A percentile compares a stretch with the other conserved stretches of the same genome.
Conservation (phyloP, 1,140 invertebrate genomes). For the Maniola jurtina region DNA sequence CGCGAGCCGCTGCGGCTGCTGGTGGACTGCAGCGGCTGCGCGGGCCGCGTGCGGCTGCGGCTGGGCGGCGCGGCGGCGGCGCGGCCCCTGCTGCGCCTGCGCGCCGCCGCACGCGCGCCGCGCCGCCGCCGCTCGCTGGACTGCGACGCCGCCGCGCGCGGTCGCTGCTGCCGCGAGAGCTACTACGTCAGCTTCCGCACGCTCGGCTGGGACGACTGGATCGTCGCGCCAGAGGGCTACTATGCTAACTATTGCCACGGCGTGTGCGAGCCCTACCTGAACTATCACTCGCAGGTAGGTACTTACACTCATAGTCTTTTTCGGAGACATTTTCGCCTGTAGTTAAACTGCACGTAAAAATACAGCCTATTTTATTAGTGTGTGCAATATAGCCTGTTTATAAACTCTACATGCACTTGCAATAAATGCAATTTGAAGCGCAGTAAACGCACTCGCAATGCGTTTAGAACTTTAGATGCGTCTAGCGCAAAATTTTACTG, state of each 20-base stretch:
- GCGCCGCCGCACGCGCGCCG: conserved; percentile 83
- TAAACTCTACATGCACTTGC: too few relatives aligned
- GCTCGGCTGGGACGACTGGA: conserved; percentile 97
- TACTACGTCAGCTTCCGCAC: conserved; percentile 95
- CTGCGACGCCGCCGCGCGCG: conserved; percentile 86
- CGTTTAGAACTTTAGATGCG: too few relatives aligned
- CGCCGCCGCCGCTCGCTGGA: conserved; percentile 89
- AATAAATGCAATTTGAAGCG: too few relatives aligned
- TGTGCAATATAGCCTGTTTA: too few relatives aligned
- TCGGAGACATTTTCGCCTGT: too few relatives aligned
- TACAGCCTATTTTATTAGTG: too few relatives aligned
- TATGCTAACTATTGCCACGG: conserved; percentile 97
- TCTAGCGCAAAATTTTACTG: too few relatives aligned
- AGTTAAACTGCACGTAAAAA: too few relatives aligned
- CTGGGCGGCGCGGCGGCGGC: conserved; percentile 79
- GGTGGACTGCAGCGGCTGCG: conserved; percentile 91
- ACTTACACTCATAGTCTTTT: neutral
- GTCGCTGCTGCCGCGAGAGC: conserved; percentile 93
- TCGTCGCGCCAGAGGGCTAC: conserved; percentile 93
- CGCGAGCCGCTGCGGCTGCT: conserved; percentile 84
- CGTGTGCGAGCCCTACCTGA: conserved; percentile 90
- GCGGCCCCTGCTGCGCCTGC: conserved; percentile 91
- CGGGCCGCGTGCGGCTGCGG: conserved; percentile 82
- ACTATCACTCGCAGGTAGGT: conserved; percentile 87
- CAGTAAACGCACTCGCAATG: too few relatives aligned